phyloP scores from a whole-genome alignment of 2,113 vertebrate species.

The Cinclus mexicanus region DNA sequence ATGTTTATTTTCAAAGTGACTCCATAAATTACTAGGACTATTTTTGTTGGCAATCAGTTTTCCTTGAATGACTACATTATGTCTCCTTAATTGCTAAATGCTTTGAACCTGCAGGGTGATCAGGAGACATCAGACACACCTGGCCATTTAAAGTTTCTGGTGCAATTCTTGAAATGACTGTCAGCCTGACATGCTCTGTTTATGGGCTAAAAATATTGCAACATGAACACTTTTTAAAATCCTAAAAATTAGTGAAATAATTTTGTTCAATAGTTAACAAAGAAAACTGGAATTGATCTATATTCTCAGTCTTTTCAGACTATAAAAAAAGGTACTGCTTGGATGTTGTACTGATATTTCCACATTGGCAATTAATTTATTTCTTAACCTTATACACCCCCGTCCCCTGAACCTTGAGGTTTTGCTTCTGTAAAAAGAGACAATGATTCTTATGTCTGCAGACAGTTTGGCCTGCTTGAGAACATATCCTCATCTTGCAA shows the following conservation, averaged over 20 bases:
- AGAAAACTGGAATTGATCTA: neutral
- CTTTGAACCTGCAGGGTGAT: neutral
- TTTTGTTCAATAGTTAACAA: neutral
- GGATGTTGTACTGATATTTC: neutral
- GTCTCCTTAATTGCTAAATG: neutral
- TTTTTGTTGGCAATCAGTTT: neutral
- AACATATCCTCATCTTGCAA: neutral
- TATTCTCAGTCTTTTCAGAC: neutral
- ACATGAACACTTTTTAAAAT: neutral
- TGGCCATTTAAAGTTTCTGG: neutral
- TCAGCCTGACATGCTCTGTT: neutral
- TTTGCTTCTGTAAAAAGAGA: neutral
- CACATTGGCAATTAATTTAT: neutral
- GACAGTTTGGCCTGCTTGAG: neutral
- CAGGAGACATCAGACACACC: neutral
- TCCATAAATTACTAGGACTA: neutral
- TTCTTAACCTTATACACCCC: neutral
- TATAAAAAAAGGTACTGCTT: neutral
- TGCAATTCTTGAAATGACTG: neutral
- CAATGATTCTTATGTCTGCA: neutral
- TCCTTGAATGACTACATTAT: neutral
- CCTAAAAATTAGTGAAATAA: neutral
- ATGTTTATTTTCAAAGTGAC: neutral
- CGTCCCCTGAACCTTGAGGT: neutral
- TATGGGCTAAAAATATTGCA: neutral